Evolutionary conservation across 2,113 vertebrate genomes (phyloP).

Genomic region (Ancistrus triradiatus): DNA sequence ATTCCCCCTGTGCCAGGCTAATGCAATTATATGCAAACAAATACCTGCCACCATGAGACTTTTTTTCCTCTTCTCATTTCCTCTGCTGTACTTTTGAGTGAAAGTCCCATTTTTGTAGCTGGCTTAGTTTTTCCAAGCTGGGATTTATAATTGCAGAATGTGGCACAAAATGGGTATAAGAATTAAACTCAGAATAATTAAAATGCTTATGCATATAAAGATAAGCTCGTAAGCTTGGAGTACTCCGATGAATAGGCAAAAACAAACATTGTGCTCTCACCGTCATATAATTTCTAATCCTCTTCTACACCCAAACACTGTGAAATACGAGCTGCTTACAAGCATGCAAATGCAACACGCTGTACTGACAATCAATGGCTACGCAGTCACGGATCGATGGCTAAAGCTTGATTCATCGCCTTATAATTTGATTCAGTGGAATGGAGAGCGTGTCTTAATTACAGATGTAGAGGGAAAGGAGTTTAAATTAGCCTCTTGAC

Average conservation of each 20-base stretch:
- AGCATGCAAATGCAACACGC: conserved; percentile 20
- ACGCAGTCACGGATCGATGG: conserved; percentile 27
- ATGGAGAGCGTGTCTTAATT: conserved; percentile 26
- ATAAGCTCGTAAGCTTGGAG: too few relatives aligned
- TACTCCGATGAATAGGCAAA: too few relatives aligned
- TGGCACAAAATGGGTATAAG: too few relatives aligned
- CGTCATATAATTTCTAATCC: too few relatives aligned
- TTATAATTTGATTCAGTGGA: conserved; percentile 27
- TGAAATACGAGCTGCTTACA: conserved; percentile 17
- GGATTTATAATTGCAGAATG: background rate
- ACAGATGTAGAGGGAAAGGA: conserved; percentile 29
- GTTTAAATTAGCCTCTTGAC: conserved; percentile 31
- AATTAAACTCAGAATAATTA: too few relatives aligned
- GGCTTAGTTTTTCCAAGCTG: conserved; percentile 28
- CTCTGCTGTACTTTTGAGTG: conserved; percentile 38
- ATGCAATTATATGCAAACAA: conserved; percentile 65
- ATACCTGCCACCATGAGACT: conserved; percentile 56
- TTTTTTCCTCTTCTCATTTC: conserved; percentile 28
- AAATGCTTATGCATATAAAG: too few relatives aligned
- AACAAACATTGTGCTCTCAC: too few relatives aligned
- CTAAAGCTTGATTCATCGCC: conserved; percentile 24
- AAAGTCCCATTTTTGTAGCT: conserved; percentile 45
- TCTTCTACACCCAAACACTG: too few relatives aligned
- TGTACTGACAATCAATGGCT: conserved; percentile 23
- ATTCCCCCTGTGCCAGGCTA: conserved; percentile 59